Evolutionary conservation across 2,113 vertebrate genomes (phyloP).

Genomic region (Pelvicachromis taeniatus): DNA sequence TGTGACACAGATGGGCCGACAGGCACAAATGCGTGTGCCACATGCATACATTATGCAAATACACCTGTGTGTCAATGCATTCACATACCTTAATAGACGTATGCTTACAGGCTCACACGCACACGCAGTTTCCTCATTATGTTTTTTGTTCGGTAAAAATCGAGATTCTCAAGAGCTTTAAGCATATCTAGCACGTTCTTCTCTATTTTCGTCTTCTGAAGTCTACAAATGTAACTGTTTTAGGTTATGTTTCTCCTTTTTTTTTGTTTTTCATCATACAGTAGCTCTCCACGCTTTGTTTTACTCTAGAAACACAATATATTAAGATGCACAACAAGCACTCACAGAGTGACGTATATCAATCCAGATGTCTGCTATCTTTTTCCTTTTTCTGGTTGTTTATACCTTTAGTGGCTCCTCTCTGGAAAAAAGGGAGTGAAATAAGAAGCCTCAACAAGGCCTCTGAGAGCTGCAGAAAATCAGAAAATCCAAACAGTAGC

Average conservation of each 20-base stretch:
- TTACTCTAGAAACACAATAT: background rate
- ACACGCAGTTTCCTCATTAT: background rate
- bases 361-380: background rate
- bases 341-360: background rate
- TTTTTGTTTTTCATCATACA: background rate
- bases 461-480: slow-evolving; percentile 17
- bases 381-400: slow-evolving; percentile 17
- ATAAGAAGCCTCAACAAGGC: slow-evolving; percentile 9
- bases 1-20: slow-evolving; percentile 52
- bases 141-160: background rate
- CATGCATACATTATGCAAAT: slow-evolving; percentile 58
- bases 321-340: background rate
- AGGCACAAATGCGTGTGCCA: background rate
- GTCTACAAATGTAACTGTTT: background rate
- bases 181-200: background rate
- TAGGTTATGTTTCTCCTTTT: background rate
- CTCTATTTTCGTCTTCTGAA: background rate
- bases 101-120: background rate
- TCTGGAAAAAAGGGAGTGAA: slow-evolving; percentile 1
- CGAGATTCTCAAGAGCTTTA: background rate
- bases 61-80: background rate
- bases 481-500: slow-evolving; percentile 52
- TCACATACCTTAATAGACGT: background rate
- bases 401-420: background rate
- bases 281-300: background rate